A percentile compares a stretch with the other conserved stretches of the same genome.
These are phyloP conservation scores for Pelecanus crispus DNA, from an alignment of 2,113 vertebrate species.

Conservation along the genomic window DNA sequence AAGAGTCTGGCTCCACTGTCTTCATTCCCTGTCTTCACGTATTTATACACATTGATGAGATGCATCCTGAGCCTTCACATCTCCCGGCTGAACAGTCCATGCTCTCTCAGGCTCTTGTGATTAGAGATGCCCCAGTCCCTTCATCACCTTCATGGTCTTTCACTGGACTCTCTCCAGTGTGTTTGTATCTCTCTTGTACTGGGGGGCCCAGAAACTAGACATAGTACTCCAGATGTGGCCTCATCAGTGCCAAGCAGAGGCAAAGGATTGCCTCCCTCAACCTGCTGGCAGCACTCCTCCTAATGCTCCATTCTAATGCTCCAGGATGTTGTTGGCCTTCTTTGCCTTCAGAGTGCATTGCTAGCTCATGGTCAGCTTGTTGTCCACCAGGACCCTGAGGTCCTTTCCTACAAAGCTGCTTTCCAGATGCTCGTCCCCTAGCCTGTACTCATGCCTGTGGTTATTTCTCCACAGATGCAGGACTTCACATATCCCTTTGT, in stretches of 20 bases:
- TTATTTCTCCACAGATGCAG: background rate
- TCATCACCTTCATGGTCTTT: background rate
- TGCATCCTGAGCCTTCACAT: background rate
- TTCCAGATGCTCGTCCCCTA: background rate
- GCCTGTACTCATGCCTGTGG: background rate
- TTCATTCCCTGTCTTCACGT: background rate
- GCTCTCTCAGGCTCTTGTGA: background rate
- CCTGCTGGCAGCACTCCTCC: background rate
- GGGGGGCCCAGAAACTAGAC: background rate
- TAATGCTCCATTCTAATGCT: background rate
- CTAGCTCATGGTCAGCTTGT: background rate
- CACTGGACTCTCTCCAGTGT: background rate
- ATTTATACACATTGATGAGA: background rate
- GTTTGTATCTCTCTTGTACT: background rate
- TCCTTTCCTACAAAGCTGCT: background rate
- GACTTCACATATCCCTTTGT: background rate
- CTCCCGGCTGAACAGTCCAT: background rate
- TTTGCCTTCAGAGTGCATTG: background rate
- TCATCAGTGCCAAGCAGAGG: background rate
- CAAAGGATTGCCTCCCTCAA: background rate
- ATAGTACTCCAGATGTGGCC: background rate
- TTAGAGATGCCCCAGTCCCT: background rate
- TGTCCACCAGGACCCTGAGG: background rate
- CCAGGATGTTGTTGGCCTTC: background rate
- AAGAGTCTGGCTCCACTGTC: background rate